Conservation (phyloP, 2,113 vertebrate genomes). For the Oreocharis arfaki region DNA sequence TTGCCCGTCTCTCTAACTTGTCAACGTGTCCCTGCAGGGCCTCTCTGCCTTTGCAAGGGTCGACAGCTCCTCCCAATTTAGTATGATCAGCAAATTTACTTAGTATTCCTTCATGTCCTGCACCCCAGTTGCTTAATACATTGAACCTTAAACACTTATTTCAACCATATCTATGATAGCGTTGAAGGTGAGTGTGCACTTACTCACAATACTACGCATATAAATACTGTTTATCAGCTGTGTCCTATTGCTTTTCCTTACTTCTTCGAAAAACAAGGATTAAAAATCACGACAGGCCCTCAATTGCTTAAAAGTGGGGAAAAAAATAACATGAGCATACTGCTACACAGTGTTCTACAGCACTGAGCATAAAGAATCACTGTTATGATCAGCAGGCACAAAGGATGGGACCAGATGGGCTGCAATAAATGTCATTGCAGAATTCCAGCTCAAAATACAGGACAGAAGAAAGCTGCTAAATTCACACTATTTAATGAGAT, state of each 20-base stretch:
- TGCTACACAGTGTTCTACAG: not conserved
- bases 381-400: not conserved
- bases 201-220: not conserved
- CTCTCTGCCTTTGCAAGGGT: not conserved
- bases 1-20: not conserved
- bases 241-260: not conserved
- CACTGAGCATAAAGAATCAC: not conserved
- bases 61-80: not conserved
- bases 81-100: not conserved
- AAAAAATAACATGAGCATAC: not conserved
- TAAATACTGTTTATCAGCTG: not conserved
- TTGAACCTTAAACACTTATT: not conserved
- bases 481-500: conserved; percentile 35
- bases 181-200: not conserved
- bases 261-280: not conserved
- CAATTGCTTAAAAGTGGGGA: not conserved
- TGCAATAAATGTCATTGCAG: not conserved
- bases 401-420: not conserved
- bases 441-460: conserved; percentile 9
- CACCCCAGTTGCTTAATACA: not conserved
- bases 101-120: not conserved
- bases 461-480: not conserved
- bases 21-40: not conserved
- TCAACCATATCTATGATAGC: not conserved
- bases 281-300: not conserved